Percentiles rank a stretch among this genome's conserved stretches.
Conservation (phyloP, 2,888 invertebrate genomes). For the Elegia similella region DNA sequence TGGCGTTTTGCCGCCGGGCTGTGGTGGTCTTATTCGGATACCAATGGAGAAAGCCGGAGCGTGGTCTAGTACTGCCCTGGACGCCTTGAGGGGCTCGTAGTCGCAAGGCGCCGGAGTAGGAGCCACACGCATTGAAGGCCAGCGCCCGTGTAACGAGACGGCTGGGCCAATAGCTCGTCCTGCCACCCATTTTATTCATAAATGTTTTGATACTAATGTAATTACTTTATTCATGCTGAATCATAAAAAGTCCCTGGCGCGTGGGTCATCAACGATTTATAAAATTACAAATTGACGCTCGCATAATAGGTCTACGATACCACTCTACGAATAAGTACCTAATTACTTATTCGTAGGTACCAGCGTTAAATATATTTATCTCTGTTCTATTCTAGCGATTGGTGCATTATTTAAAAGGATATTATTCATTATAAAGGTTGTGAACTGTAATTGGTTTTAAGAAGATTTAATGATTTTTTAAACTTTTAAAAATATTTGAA, state of each 20-base stretch:
- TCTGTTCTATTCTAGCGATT: too few relatives aligned
- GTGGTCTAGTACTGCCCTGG: conserved; percentile 75
- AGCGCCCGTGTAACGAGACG: conserved; percentile 90
- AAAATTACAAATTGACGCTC: too few relatives aligned
- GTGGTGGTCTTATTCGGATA: conserved; percentile 71
- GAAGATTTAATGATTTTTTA: too few relatives aligned
- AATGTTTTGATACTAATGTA: not conserved
- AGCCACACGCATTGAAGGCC: conserved; percentile 84
- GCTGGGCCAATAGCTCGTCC: conserved; percentile 88
- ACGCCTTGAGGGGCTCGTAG: conserved; percentile 89
- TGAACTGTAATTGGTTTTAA: too few relatives aligned
- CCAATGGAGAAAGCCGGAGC: conserved; percentile 85
- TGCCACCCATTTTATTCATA: conserved; percentile 30
- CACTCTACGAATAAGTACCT: too few relatives aligned
- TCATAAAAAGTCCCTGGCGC: not conserved
- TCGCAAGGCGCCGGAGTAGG: conserved; percentile 94
- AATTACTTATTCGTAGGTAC: too few relatives aligned
- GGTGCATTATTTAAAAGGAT: too few relatives aligned
- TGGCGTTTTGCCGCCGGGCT: conserved; percentile 73
- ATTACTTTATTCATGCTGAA: not conserved
- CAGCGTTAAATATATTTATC: too few relatives aligned
- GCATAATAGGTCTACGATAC: too few relatives aligned
- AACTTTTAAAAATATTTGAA: too few relatives aligned
- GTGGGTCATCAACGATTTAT: too few relatives aligned
- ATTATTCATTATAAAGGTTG: too few relatives aligned